Evolutionary conservation across 2,888 invertebrate genomes (phyloP).

Genomic region (Luperina nickerlii): DNA sequence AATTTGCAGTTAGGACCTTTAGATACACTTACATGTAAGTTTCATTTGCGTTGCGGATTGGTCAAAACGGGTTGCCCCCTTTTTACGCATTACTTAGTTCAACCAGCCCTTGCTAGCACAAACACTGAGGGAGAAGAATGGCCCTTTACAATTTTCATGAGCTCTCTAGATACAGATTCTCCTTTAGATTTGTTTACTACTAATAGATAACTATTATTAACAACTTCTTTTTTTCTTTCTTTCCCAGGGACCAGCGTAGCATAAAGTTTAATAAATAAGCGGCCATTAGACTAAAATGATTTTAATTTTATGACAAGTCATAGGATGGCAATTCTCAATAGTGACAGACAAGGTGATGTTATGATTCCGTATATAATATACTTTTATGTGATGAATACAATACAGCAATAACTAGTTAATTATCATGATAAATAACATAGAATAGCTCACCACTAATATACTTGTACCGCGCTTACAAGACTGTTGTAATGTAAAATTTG

Average conservation of each 20-base stretch:
- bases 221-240: constrained; percentile 3
- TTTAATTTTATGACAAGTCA: constrained; percentile 17
- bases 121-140: not conserved
- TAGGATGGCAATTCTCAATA: constrained; percentile 42
- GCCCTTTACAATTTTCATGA: not conserved
- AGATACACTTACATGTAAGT: not conserved
- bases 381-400: constrained; percentile 39
- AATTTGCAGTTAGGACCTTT: not conserved
- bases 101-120: not conserved
- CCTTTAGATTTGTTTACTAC: not conserved
- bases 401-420: constrained; percentile 43
- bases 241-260: constrained; percentile 63
- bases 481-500: constrained; percentile 67
- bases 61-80: no score
- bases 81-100: not conserved
- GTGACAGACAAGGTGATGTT: constrained; percentile 22
- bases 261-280: constrained; percentile 4
- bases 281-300: constrained; percentile 31
- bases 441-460: constrained; percentile 32
- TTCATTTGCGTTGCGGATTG: not conserved
- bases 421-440: constrained; percentile 27
- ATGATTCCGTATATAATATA: constrained; percentile 32
- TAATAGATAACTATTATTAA: not conserved
- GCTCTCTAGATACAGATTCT: not conserved
- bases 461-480: constrained; percentile 62